Evolutionary conservation across 2,797 vertebrate species (phyloP).

Genomic region (Myripristis murdjan): DNA sequence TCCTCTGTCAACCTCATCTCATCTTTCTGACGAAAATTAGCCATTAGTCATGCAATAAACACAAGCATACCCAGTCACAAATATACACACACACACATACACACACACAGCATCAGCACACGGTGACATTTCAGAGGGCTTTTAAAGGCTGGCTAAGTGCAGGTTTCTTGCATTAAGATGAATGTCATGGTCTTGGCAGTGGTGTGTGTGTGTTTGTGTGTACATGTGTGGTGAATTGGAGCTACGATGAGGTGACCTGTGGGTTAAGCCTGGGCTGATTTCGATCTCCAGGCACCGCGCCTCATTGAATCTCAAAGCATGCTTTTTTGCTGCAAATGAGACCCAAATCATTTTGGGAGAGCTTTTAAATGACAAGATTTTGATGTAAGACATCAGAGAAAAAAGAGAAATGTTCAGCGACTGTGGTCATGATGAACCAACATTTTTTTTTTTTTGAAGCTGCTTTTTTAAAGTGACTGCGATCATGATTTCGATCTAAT

Average conservation of each 20-base stretch:
- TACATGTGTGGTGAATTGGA: slow-evolving; percentile 9
- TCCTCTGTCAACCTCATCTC: background rate
- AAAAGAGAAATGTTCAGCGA: too few relatives aligned
- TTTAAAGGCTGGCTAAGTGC: slow-evolving; percentile 45
- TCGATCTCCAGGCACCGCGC: slow-evolving; percentile 11
- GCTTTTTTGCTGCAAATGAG: background rate
- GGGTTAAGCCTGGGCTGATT: slow-evolving; percentile 26
- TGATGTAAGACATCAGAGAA: slow-evolving; percentile 41
- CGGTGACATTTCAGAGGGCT: slow-evolving; percentile 53
- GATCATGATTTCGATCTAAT: too few relatives aligned
- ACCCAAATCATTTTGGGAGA: slow-evolving; percentile 16
- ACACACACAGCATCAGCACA: background rate
- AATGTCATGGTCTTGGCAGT: slow-evolving; percentile 49
- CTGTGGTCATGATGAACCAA: too few relatives aligned
- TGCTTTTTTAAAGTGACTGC: too few relatives aligned
- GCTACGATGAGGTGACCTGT: slow-evolving; percentile 32
- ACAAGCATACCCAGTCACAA: background rate
- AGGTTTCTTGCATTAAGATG: slow-evolving; percentile 50
- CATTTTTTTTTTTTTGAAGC: too few relatives aligned
- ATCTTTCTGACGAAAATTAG: slow-evolving; percentile 32
- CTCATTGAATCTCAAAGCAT: slow-evolving; percentile 17
- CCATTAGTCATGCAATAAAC: slow-evolving; percentile 14
- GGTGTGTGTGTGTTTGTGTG: slow-evolving; percentile 14
- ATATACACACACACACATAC: slow-evolving; percentile 16
- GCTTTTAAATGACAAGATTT: slow-evolving; percentile 32